Conservation (phyloP, 2,888 invertebrate species). For the Peribatodes rhomboidaria region DNA sequence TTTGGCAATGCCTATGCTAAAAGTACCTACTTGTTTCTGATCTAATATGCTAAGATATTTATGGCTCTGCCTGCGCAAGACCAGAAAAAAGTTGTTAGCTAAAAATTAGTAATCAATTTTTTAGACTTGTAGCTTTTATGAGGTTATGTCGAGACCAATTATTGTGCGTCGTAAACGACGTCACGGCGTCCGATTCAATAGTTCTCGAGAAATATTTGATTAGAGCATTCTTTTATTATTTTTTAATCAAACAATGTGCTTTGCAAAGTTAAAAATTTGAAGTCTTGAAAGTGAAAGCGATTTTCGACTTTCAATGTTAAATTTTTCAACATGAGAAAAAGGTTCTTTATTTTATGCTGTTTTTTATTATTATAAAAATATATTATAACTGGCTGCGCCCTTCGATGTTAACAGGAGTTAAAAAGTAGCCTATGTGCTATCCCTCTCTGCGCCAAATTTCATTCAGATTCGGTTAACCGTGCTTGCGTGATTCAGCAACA, state of each 20-base stretch:
- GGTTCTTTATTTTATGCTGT: too few relatives aligned
- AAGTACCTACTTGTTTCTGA: not conserved
- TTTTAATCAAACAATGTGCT: not conserved
- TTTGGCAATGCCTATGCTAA: not conserved
- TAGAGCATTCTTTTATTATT: not conserved
- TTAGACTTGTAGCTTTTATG: constrained; percentile 28
- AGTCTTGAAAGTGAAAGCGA: not conserved
- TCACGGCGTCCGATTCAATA: constrained; percentile 29
- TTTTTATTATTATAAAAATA: too few relatives aligned
- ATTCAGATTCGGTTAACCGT: too few relatives aligned
- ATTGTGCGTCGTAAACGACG: constrained; percentile 28
- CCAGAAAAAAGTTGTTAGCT: constrained; percentile 33
- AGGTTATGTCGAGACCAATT: constrained; percentile 17
- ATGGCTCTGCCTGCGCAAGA: constrained; percentile 8
- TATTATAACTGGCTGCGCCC: too few relatives aligned
- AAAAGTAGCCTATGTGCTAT: too few relatives aligned
- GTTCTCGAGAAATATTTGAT: constrained; percentile 12
- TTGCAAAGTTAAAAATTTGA: not conserved
- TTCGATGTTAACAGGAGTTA: too few relatives aligned
- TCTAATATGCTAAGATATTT: constrained; percentile 31
- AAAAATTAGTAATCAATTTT: constrained; percentile 35
- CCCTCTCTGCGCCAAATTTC: too few relatives aligned
- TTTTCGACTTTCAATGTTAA: too few relatives aligned
- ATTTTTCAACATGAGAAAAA: too few relatives aligned
- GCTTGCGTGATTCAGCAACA: too few relatives aligned